These are phyloP conservation scores for Mycalesis mineus DNA, from an alignment of 2,888 invertebrate genomes.

Conservation along the genomic window DNA sequence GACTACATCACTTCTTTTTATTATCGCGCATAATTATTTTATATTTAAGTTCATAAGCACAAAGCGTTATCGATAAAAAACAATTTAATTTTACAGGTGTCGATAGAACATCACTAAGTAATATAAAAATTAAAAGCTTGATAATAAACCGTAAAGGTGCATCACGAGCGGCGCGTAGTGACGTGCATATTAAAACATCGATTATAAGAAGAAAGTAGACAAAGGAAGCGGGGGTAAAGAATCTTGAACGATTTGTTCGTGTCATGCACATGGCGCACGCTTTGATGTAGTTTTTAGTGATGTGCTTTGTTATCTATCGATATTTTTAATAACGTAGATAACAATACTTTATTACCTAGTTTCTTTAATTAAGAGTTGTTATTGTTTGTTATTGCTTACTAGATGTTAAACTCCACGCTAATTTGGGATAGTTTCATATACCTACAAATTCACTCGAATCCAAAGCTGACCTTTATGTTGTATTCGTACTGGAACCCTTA, in stretches of 20 bases:
- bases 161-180: constrained; percentile 25
- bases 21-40: neutral
- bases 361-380: no score
- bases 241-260: constrained; percentile 29
- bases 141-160: constrained; percentile 25
- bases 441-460: no score
- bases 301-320: constrained; percentile 10
- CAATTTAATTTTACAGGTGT: neutral
- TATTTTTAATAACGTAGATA: neutral
- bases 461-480: no score
- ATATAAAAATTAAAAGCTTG: constrained; percentile 24
- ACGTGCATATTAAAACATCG: constrained; percentile 35
- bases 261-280: constrained; percentile 27
- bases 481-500: no score
- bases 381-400: no score
- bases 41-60: neutral
- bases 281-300: constrained; percentile 27
- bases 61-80: neutral
- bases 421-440: no score
- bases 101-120: constrained; percentile 12
- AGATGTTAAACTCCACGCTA: no score
- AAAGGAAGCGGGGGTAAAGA: constrained; percentile 29
- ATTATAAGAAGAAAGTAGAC: constrained; percentile 26
- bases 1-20: neutral
- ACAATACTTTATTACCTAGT: no score